phyloP scores from a whole-genome alignment of 2,797 vertebrate genomes.

The Centroberyx gerrardi region DNA sequence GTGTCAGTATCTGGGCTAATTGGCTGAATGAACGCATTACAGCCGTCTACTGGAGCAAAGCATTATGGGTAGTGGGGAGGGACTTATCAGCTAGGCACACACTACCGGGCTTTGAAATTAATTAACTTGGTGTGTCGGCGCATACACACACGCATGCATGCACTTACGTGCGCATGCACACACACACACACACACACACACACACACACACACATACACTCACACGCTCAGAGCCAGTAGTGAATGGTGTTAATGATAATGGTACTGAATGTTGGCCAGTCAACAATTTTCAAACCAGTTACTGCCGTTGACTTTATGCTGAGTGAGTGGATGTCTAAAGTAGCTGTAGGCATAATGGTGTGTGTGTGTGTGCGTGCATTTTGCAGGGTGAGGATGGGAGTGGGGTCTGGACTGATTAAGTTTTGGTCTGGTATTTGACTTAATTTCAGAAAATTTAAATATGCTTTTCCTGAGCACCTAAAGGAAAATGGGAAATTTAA shows the following conservation, averaged over 20 bases:
- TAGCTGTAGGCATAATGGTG: constrained; percentile 55
- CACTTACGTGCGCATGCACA: constrained; percentile 41
- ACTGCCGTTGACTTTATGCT: constrained; percentile 73
- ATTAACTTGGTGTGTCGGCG: constrained; percentile 82
- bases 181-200: constrained; percentile 14
- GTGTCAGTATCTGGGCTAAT: constrained; percentile 87
- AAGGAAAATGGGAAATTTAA: constrained; percentile 20
- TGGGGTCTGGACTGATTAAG: constrained; percentile 52
- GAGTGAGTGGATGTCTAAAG: constrained; percentile 66
- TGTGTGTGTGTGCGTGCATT: constrained; percentile 27
- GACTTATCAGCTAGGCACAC: constrained; percentile 85
- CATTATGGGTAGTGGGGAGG: constrained; percentile 87
- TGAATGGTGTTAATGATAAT: constrained; percentile 78
- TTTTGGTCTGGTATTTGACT: constrained; percentile 35
- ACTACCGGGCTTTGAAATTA: constrained; percentile 87
- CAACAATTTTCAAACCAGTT: constrained; percentile 71
- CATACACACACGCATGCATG: constrained; percentile 76
- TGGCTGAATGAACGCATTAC: constrained; percentile 82
- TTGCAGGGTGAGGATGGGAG: constrained; percentile 35
- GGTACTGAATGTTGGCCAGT: constrained; percentile 84
- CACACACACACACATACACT: constrained; percentile 20
- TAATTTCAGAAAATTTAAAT: constrained; percentile 23
- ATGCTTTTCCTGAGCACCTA: constrained; percentile 21
- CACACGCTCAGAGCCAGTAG: constrained; percentile 31
- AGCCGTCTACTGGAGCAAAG: constrained; percentile 81